Evolutionary conservation across 2,113 vertebrate genomes (phyloP).

Genomic region (Saguinus midas): DNA sequence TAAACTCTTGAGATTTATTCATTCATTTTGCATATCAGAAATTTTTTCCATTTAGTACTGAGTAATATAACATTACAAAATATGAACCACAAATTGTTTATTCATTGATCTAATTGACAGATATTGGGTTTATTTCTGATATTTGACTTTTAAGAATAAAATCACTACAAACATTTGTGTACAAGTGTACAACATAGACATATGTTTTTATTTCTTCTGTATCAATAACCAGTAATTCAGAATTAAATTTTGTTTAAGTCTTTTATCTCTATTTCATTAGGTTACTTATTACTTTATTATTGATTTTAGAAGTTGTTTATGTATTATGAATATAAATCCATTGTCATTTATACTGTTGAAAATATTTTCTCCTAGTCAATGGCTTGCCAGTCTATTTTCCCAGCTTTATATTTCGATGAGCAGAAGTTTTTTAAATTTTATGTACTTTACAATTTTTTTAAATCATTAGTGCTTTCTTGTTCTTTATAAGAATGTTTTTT

Average conservation of each 20-base stretch:
- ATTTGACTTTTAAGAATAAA: background rate
- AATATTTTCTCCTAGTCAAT: background rate
- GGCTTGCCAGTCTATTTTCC: background rate
- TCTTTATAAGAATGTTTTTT: background rate
- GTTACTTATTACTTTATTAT: background rate
- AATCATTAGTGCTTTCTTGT: background rate
- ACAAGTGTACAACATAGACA: background rate
- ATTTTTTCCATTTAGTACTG: background rate
- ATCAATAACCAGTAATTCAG: background rate
- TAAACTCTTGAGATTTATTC: background rate
- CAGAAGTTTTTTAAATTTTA: background rate
- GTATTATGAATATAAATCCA: background rate
- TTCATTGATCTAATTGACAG: background rate
- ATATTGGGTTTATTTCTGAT: background rate
- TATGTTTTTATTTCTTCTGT: background rate
- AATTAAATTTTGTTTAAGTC: background rate
- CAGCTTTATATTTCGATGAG: background rate
- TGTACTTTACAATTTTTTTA: background rate
- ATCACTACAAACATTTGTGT: background rate
- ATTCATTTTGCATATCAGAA: background rate
- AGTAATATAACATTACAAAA: background rate
- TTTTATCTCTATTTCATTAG: background rate
- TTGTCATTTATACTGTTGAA: background rate
- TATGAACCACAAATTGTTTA: background rate
- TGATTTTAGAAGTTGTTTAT: background rate